These are phyloP conservation scores for Myopa testacea DNA, from an alignment of 2,888 invertebrate genomes.

Conservation along the genomic window DNA sequence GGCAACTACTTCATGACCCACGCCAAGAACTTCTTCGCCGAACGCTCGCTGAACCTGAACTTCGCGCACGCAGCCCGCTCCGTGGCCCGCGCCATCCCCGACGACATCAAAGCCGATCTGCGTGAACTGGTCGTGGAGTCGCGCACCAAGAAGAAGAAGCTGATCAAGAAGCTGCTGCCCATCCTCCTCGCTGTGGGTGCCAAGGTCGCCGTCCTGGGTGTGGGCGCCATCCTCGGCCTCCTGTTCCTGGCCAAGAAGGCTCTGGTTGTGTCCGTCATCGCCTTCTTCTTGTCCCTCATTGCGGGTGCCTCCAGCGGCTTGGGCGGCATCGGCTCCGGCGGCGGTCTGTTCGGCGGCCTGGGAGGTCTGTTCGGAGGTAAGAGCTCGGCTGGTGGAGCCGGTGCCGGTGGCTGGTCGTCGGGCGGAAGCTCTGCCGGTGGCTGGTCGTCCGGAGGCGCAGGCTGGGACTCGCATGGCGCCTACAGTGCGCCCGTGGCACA, in stretches of 20 bases:
- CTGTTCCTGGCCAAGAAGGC: conserved; percentile 76
- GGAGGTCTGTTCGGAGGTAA: conserved; percentile 64
- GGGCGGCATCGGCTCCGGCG: conserved; percentile 59
- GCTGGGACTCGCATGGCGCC: conserved; percentile 69
- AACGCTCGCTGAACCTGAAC: conserved; percentile 71
- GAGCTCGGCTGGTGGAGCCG: conserved; percentile 54
- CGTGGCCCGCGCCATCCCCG: conserved; percentile 71
- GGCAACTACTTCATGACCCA: conserved; percentile 72
- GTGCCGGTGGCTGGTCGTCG: conserved; percentile 50
- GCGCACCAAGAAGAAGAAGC: conserved; percentile 72
- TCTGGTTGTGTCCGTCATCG: conserved; percentile 72
- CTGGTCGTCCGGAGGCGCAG: conserved; percentile 61
- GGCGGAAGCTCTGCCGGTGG: conserved; percentile 53
- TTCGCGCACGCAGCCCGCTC: conserved; percentile 68
- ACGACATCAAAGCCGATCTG: conserved; percentile 71
- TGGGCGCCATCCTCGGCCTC: conserved; percentile 72
- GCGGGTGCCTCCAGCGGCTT: conserved; percentile 65
- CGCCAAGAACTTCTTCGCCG: conserved; percentile 71
- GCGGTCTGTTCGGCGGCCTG: conserved; percentile 59
- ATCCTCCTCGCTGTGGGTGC: conserved; percentile 73
- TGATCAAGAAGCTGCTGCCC: conserved; percentile 71
- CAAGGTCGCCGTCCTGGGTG: conserved; percentile 71
- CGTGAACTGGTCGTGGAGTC: conserved; percentile 73
- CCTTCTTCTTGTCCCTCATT: conserved; percentile 73
- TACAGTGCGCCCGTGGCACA: conserved; percentile 71